phyloP scores from a whole-genome alignment of 2,888 invertebrate genomes.

The Cryptosula pallasiana region DNA sequence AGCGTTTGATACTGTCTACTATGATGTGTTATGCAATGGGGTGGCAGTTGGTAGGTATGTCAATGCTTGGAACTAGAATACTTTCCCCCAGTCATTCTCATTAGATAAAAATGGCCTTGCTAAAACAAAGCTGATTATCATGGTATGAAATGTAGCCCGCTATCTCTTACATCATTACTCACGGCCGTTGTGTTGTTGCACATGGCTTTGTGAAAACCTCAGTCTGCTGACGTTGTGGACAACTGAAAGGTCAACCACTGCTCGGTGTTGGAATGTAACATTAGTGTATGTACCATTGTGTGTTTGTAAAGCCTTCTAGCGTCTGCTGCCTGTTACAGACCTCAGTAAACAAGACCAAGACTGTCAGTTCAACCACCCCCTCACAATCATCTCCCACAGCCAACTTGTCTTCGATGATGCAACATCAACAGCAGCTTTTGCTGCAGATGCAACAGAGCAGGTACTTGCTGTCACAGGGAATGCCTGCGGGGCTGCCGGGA shows the following conservation, averaged over 20 bases:
- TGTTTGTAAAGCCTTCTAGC: too few species aligned
- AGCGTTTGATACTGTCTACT: too few species aligned
- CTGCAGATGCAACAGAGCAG: conserved; percentile 2
- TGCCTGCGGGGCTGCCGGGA: not conserved
- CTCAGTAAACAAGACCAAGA: conserved; percentile 1
- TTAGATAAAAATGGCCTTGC: not conserved
- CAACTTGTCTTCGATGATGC: not conserved
- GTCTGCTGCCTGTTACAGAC: not conserved
- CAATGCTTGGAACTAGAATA: not conserved
- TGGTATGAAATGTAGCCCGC: too few species aligned
- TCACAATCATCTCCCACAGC: not conserved
- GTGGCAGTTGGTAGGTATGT: not conserved
- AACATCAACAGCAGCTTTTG: conserved; percentile 10
- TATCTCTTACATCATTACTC: not conserved
- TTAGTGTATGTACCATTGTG: too few species aligned
- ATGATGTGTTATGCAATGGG: too few species aligned
- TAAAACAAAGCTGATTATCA: too few species aligned
- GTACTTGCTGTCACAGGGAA: conserved; percentile 3
- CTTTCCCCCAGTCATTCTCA: not conserved
- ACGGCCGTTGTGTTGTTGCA: too few species aligned
- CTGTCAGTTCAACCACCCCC: not conserved
- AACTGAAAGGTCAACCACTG: too few species aligned
- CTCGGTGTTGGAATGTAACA: too few species aligned
- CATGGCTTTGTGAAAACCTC: too few species aligned
- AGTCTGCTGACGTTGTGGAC: too few species aligned